Percentiles rank a stretch among this genome's conserved stretches.
phyloP scores from a whole-genome alignment of 2,797 vertebrate genomes.

The Phrynocephalus vlangalii region DNA sequence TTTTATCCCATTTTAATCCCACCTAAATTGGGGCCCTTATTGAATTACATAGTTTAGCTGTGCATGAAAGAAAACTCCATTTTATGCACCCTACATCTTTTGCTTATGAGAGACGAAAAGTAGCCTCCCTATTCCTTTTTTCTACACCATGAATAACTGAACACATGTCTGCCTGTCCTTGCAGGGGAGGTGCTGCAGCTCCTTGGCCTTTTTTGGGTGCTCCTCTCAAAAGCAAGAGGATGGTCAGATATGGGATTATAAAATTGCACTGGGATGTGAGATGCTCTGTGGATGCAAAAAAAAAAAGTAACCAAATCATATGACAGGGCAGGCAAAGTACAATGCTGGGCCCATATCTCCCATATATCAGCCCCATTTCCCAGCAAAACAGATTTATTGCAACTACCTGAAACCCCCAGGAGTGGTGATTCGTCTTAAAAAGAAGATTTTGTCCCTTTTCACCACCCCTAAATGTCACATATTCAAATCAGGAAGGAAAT shows the following conservation, averaged over 20 bases:
- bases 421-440: too few species aligned
- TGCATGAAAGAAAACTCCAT: not conserved
- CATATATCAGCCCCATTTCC: too few species aligned
- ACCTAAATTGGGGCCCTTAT: not conserved
- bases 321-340: too few species aligned
- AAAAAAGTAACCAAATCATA: too few species aligned
- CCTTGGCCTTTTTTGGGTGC: not conserved
- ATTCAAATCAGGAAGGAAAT: too few species aligned
- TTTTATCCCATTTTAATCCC: not conserved
- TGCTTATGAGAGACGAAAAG: not conserved
- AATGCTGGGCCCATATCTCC: too few species aligned
- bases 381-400: too few species aligned
- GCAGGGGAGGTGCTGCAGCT: not conserved
- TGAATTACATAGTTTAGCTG: not conserved
- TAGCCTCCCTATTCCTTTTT: not conserved
- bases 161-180: not conserved
- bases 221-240: not conserved
- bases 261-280: not conserved
- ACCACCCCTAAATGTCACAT: too few species aligned
- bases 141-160: not conserved
- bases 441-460: too few species aligned
- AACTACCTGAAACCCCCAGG: too few species aligned
- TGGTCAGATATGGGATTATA: not conserved
- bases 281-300: not conserved
- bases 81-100: not conserved